Evolutionary conservation across 2,113 vertebrate species (phyloP).

Genomic region (Engystomops pustulosus): DNA sequence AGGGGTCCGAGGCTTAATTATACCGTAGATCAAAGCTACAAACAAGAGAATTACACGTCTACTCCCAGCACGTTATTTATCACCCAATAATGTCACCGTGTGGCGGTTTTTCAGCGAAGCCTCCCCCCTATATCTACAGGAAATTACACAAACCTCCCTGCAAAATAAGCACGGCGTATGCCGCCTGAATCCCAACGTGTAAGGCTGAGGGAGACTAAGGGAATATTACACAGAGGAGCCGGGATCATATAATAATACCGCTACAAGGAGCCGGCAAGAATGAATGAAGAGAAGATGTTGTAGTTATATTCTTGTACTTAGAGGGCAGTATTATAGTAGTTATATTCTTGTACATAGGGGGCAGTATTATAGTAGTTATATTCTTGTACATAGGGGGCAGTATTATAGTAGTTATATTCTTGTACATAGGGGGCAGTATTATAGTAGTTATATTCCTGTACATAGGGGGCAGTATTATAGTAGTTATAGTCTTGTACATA

Average conservation of each 20-base stretch:
- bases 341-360: too few relatives aligned
- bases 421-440: too few relatives aligned
- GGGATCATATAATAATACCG: too few relatives aligned
- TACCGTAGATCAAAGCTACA: conserved; percentile 74
- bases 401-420: too few relatives aligned
- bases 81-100: conserved; percentile 68
- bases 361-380: too few relatives aligned
- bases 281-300: too few relatives aligned
- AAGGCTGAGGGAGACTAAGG: background rate
- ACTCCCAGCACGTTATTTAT: conserved; percentile 73
- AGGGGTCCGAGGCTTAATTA: conserved; percentile 75
- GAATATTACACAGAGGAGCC: background rate
- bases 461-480: too few relatives aligned
- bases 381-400: too few relatives aligned
- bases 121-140: conserved; percentile 11
- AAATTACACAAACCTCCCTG: conserved; percentile 28
- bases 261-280: too few relatives aligned
- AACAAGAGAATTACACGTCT: conserved; percentile 76
- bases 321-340: background rate
- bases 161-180: background rate
- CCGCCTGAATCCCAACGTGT: background rate
- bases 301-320: conserved; percentile 4
- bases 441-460: too few relatives aligned
- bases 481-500: too few relatives aligned
- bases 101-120: conserved; percentile 65